phyloP scores from a whole-genome alignment of 2,888 invertebrate species.

The Drosophila setosimentum region DNA sequence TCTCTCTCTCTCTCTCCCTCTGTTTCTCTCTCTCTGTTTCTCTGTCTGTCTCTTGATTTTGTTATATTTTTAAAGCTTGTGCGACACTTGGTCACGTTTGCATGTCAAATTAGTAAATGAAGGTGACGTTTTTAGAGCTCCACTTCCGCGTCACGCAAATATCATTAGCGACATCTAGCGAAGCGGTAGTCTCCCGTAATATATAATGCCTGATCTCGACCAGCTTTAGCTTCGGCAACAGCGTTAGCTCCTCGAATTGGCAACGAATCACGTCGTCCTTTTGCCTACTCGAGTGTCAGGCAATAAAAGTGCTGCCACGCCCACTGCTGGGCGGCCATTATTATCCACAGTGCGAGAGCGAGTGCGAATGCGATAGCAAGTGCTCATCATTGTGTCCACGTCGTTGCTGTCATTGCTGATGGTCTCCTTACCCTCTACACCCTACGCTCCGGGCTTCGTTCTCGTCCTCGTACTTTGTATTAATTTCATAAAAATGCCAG shows the following conservation, averaged over 20 bases:
- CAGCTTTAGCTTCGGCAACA: not conserved
- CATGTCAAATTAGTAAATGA: conserved; percentile 73
- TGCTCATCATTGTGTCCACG: conserved; percentile 65
- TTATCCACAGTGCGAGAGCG: conserved; percentile 28
- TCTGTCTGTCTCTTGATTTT: not conserved
- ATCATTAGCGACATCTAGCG: conserved; percentile 56
- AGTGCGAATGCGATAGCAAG: conserved; percentile 31
- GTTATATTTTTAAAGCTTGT: conserved; percentile 12
- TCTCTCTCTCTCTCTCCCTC: not conserved
- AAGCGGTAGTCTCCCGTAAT: conserved; percentile 26
- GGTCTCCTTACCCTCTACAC: conserved; percentile 16
- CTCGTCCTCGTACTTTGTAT: conserved; percentile 63
- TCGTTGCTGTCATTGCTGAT: conserved; percentile 48
- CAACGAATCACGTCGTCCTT: conserved; percentile 32
- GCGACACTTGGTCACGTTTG: conserved; percentile 72
- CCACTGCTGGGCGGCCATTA: conserved; percentile 48
- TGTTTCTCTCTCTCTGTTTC: not conserved
- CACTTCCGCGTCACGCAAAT: conserved; percentile 54
- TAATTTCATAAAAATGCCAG: conserved; percentile 79
- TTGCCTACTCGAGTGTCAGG: conserved; percentile 63
- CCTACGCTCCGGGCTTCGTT: conserved; percentile 5
- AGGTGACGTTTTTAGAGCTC: conserved; percentile 46
- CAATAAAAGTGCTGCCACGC: conserved; percentile 61
- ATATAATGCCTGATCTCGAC: conserved; percentile 46
- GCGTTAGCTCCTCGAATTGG: conserved; percentile 14